phyloP scores from a whole-genome alignment of 2,888 invertebrate genomes.

The Drosophila lutescens region DNA sequence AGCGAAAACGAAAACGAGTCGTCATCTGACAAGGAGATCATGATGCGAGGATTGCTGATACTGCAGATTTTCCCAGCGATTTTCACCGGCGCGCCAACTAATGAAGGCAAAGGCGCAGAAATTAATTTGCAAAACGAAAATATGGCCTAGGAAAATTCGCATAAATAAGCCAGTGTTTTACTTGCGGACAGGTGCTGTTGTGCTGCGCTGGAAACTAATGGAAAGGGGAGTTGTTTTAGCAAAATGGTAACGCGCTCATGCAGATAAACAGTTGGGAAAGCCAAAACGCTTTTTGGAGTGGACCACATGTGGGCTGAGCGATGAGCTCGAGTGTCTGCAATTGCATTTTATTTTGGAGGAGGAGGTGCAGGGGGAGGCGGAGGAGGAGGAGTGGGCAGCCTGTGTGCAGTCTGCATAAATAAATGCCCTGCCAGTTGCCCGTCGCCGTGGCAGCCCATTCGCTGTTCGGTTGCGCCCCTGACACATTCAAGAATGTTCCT shows the following conservation, averaged over 20 bases:
- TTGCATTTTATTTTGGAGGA: conserved; percentile 2
- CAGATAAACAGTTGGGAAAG: conserved; percentile 75
- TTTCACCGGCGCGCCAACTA: conserved; percentile 35
- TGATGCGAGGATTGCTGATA: conserved; percentile 26
- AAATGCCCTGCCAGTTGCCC: conserved; percentile 40
- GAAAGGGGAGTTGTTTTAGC: conserved; percentile 35
- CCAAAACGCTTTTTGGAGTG: conserved; percentile 60
- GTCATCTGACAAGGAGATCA: conserved; percentile 50
- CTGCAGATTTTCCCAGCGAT: conserved; percentile 46
- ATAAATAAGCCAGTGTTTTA: conserved; percentile 40
- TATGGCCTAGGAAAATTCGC: conserved; percentile 36
- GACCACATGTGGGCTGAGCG: conserved; percentile 68
- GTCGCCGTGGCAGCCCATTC: conserved; percentile 26
- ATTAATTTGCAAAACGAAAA: conserved; percentile 66
- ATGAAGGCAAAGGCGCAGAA: conserved; percentile 63
- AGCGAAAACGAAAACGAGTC: conserved; percentile 36
- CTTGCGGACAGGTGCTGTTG: conserved; percentile 5
- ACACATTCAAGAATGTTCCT: conserved; percentile 59
- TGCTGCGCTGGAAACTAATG: conserved; percentile 38
- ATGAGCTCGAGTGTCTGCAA: conserved; percentile 43
- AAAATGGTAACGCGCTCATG: conserved; percentile 59
- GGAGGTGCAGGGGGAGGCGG: neutral
- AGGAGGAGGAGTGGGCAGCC: neutral
- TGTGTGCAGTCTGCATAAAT: conserved; percentile 26
- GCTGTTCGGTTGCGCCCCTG: conserved; percentile 29